Evolutionary conservation across 2,113 vertebrate species (phyloP).

Genomic region (Odobenus rosmarus): DNA sequence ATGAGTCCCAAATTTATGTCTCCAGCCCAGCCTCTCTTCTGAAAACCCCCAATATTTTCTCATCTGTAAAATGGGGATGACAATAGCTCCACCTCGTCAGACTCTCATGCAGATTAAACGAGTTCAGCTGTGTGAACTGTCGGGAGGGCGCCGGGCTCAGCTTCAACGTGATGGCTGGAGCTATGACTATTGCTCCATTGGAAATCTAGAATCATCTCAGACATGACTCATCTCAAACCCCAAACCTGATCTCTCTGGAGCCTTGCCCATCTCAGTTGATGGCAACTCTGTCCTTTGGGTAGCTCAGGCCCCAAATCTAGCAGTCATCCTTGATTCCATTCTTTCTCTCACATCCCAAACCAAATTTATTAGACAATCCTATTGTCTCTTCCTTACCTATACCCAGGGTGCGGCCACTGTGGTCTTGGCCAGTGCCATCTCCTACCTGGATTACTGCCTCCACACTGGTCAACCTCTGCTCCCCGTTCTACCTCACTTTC

Average conservation of each 20-base stretch:
- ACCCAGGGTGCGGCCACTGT: not conserved
- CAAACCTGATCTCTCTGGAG: not conserved
- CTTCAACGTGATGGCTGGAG: not conserved
- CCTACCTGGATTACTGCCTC: not conserved
- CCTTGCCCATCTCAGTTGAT: not conserved
- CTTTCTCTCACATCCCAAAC: not conserved
- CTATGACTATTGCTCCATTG: not conserved
- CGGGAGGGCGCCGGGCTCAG: not conserved
- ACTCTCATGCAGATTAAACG: not conserved
- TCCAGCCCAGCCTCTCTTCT: not conserved
- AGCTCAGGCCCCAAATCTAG: not conserved
- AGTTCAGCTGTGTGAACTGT: not conserved
- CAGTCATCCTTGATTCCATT: not conserved
- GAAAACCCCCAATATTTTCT: not conserved
- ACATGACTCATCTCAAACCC: conserved; percentile 43
- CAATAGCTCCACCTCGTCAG: not conserved
- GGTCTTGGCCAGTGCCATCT: not conserved
- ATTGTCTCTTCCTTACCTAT: not conserved
- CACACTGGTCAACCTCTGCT: not conserved
- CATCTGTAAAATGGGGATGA: not conserved
- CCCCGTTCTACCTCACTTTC: not conserved
- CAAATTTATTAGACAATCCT: not conserved
- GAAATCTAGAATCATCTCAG: conserved; percentile 54
- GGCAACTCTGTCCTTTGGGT: not conserved
- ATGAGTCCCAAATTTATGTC: not conserved